Evolutionary conservation across 2,797 vertebrate species (phyloP).

Genomic region (Malurus leucopterus): DNA sequence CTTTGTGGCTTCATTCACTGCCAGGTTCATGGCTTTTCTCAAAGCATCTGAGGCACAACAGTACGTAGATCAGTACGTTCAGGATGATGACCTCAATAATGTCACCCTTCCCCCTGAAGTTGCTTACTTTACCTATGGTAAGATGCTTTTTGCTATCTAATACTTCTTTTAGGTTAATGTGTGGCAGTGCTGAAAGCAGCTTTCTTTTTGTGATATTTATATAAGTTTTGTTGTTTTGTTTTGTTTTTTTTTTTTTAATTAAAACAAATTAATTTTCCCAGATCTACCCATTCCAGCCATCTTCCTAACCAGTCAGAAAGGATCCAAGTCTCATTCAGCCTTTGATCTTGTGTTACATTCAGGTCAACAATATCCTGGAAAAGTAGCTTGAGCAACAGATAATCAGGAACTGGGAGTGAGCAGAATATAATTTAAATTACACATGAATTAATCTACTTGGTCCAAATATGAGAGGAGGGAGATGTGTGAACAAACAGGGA

Average conservation of each 20-base stretch:
- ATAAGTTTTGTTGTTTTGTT: neutral
- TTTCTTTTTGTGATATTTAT: neutral
- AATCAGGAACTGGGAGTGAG: neutral
- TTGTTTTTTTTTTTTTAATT: neutral
- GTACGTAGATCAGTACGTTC: conserved; percentile 89
- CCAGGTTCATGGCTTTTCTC: conserved; percentile 94
- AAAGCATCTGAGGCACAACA: conserved; percentile 93
- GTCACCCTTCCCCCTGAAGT: conserved; percentile 90
- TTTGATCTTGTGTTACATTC: neutral
- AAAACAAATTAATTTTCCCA: neutral
- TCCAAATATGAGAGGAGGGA: neutral
- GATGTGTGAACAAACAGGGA: neutral
- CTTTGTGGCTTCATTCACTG: conserved; percentile 93
- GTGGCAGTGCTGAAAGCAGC: neutral
- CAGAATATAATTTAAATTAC: neutral
- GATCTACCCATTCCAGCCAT: neutral
- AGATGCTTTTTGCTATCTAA: conserved; percentile 30
- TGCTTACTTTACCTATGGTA: conserved; percentile 94
- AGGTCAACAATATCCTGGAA: neutral
- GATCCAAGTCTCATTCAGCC: neutral
- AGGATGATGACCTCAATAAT: conserved; percentile 83
- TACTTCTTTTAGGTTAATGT: neutral
- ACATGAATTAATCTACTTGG: neutral
- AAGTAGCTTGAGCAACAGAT: neutral
- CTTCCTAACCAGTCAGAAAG: neutral